phyloP scores from a whole-genome alignment of 2,113 vertebrate species.

The Tinamus guttatus region DNA sequence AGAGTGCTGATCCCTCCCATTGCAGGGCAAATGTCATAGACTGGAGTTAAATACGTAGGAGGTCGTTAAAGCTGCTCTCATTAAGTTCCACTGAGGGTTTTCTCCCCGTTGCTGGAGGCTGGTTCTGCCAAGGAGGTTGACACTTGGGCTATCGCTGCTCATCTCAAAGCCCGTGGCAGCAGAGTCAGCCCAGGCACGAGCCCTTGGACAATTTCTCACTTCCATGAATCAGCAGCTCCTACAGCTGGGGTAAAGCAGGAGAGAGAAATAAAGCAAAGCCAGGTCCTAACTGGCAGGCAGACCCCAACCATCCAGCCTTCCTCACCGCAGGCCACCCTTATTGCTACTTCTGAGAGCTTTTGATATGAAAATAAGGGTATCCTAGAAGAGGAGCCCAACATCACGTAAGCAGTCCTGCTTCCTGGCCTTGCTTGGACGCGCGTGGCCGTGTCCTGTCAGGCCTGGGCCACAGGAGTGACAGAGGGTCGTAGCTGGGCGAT shows the following conservation, averaged over 20 bases:
- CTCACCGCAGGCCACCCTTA: neutral
- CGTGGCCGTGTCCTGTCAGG: neutral
- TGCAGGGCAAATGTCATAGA: neutral
- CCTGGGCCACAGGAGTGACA: neutral
- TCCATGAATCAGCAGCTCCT: neutral
- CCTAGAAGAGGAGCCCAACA: neutral
- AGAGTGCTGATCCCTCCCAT: neutral
- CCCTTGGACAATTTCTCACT: neutral
- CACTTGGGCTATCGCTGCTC: neutral
- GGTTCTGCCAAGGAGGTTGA: neutral
- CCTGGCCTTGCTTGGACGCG: neutral
- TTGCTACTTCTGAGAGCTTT: neutral
- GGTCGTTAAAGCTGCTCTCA: neutral
- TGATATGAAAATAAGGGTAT: neutral
- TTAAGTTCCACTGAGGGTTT: neutral
- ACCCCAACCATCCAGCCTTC: too few relatives aligned
- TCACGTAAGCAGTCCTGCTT: neutral
- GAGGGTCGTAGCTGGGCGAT: neutral
- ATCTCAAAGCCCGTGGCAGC: neutral
- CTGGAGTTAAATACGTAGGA: neutral
- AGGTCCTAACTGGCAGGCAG: neutral
- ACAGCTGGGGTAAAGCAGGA: neutral
- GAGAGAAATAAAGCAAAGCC: neutral
- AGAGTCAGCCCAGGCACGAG: neutral
- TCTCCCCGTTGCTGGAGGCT: neutral